phyloP scores from a whole-genome alignment of 2,797 vertebrate species.

The Mareca penelope region DNA sequence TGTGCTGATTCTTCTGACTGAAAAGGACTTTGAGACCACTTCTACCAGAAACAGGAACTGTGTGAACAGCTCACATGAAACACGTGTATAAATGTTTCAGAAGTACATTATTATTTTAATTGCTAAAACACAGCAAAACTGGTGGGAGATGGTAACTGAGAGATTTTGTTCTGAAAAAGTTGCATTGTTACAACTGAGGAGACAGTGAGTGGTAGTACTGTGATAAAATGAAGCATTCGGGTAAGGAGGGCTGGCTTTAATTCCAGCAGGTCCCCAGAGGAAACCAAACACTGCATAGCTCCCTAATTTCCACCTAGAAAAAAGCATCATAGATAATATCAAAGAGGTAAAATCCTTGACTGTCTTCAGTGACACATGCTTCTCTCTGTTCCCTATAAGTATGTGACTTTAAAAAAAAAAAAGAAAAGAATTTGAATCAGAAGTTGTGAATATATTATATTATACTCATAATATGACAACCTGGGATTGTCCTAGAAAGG shows the following conservation, averaged over 20 bases:
- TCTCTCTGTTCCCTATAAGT: background rate
- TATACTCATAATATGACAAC: background rate
- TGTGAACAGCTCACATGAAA: background rate
- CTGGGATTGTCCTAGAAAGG: background rate
- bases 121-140: background rate
- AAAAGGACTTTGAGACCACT: background rate
- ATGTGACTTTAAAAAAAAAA: background rate
- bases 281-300: background rate
- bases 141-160: background rate
- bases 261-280: background rate
- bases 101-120: background rate
- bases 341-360: background rate
- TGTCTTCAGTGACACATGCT: background rate
- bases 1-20: background rate
- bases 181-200: background rate
- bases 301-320: constrained; percentile 5
- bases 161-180: background rate
- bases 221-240: background rate
- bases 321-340: rapidly evolving
- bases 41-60: background rate
- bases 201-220: background rate
- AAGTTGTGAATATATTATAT: background rate
- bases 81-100: background rate
- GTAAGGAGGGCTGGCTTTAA: background rate
- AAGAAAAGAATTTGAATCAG: background rate